Conservation (phyloP, 2,888 invertebrate genomes). For the Melitaea athalia region DNA sequence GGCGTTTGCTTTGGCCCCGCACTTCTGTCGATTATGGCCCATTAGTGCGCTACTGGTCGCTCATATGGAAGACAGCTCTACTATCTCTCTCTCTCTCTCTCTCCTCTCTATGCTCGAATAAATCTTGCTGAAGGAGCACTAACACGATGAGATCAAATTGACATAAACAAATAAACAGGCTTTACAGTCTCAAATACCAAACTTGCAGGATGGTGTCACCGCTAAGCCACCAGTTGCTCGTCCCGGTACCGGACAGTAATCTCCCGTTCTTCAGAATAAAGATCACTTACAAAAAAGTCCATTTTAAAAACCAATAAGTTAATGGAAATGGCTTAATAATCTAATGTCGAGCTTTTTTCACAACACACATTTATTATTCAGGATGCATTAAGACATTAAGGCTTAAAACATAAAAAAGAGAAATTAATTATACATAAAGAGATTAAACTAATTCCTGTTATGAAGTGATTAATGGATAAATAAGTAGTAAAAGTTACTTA, state of each 20-base stretch:
- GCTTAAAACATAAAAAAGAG: not conserved
- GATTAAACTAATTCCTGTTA: too few species aligned
- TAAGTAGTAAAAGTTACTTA: too few species aligned
- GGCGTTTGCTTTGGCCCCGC: not conserved
- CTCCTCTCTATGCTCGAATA: not conserved
- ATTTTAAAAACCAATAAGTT: conserved; percentile 14
- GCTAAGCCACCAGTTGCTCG: conserved; percentile 1
- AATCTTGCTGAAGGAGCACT: conserved; percentile 19
- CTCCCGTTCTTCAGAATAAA: not conserved
- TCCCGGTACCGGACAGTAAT: conserved; percentile 12
- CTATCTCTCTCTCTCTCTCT: too few species aligned
- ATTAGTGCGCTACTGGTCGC: conserved; percentile 1
- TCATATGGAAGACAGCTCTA: too few species aligned
- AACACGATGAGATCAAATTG: not conserved
- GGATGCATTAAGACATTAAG: not conserved
- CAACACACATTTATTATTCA: not conserved
- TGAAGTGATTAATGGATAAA: too few species aligned
- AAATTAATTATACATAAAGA: too few species aligned
- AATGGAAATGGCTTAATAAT: conserved; percentile 7
- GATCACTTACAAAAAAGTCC: conserved; percentile 9
- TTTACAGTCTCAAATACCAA: conserved; percentile 14
- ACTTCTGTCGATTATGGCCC: too few species aligned
- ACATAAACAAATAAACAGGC: conserved; percentile 14
- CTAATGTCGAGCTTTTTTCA: not conserved
- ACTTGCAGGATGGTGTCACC: conserved; percentile 19